Evolutionary conservation across 2,113 vertebrate genomes (phyloP).

Genomic region (Eulemur rufifrons): DNA sequence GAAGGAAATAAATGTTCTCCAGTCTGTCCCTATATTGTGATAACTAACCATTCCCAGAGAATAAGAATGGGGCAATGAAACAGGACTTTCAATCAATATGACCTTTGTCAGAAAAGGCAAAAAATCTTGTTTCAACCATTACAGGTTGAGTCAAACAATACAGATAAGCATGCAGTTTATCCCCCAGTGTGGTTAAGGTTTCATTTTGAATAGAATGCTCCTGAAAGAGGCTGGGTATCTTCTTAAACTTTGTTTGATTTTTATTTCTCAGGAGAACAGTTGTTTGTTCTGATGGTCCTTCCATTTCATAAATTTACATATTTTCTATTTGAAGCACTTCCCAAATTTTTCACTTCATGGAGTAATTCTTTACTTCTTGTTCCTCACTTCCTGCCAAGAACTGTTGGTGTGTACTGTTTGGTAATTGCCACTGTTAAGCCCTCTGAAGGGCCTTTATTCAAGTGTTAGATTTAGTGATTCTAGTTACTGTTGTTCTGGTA

Average conservation of each 20-base stretch:
- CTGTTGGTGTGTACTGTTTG: constrained; percentile 63
- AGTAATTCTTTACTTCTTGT: constrained; percentile 73
- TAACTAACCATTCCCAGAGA: background rate
- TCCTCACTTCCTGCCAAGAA: constrained; percentile 75
- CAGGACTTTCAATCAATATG: background rate
- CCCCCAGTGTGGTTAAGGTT: background rate
- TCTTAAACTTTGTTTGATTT: constrained; percentile 35
- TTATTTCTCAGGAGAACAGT: constrained; percentile 50
- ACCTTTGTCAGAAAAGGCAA: background rate
- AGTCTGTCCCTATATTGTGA: background rate
- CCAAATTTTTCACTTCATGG: constrained; percentile 56
- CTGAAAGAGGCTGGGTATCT: background rate
- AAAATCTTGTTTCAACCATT: background rate
- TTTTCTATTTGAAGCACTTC: constrained; percentile 65
- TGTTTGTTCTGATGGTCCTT: constrained; percentile 37
- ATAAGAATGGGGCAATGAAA: background rate
- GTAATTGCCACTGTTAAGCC: constrained; percentile 61
- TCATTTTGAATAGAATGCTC: constrained; percentile 35
- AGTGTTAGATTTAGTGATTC: constrained; percentile 74
- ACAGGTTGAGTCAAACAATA: background rate
- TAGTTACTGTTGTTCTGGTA: constrained; percentile 68
- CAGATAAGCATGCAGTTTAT: background rate
- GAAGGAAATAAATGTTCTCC: background rate
- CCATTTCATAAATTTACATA: constrained; percentile 52
- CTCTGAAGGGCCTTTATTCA: constrained; percentile 73